Evolutionary conservation across 2,113 vertebrate species (phyloP).

Genomic region (Phrynosoma platyrhinos): DNA sequence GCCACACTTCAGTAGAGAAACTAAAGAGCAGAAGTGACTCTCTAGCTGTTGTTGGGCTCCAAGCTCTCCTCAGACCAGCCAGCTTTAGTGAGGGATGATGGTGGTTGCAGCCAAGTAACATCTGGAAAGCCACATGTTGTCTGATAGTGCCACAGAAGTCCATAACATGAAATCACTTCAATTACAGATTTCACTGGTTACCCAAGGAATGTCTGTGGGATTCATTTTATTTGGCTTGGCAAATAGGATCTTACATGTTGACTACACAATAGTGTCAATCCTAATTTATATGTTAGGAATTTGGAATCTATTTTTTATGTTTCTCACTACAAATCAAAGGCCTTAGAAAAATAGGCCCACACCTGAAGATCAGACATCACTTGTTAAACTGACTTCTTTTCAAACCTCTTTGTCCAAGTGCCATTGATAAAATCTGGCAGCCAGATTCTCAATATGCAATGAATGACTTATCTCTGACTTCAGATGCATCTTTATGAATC

Average conservation of each 20-base stretch:
- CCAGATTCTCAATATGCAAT: neutral
- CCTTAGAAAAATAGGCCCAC: neutral
- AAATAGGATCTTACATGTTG: too few relatives aligned
- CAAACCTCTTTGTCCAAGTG: neutral
- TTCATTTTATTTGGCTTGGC: too few relatives aligned
- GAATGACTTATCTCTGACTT: neutral
- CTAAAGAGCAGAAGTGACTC: too few relatives aligned
- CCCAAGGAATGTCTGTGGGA: neutral
- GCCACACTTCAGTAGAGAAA: neutral
- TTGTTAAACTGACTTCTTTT: neutral
- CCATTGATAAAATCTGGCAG: neutral
- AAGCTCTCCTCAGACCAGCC: too few relatives aligned
- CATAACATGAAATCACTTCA: neutral
- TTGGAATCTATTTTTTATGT: neutral
- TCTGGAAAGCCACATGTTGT: too few relatives aligned
- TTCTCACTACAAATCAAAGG: neutral
- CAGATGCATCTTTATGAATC: neutral
- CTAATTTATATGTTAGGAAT: neutral
- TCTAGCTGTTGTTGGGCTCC: too few relatives aligned
- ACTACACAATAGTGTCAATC: too few relatives aligned
- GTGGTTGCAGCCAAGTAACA: too few relatives aligned
- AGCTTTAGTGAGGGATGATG: too few relatives aligned
- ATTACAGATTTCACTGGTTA: neutral
- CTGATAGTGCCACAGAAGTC: neutral
- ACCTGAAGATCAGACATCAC: neutral